Evolutionary conservation across 2,113 vertebrate species (phyloP).

Genomic region (Tenebrosternarchus preto): DNA sequence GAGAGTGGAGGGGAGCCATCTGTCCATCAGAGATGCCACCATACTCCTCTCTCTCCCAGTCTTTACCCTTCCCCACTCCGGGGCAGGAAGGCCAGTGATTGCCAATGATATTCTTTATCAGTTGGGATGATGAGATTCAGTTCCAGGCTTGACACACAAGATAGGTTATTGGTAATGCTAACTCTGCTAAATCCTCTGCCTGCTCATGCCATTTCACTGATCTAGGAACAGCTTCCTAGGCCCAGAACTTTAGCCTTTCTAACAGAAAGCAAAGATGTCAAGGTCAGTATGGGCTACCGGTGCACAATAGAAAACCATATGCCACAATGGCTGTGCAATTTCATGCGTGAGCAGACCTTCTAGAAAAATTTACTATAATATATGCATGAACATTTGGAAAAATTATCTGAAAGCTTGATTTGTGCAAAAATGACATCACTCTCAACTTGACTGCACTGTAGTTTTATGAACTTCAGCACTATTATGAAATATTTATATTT

Average conservation of each 20-base stretch:
- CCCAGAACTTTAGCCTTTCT: conserved; percentile 22
- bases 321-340: conserved; percentile 1
- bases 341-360: conserved; percentile 9
- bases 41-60: background rate
- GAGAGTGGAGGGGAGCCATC: background rate
- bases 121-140: conserved; percentile 47
- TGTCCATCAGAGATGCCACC: conserved; percentile 46
- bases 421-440: too few species aligned
- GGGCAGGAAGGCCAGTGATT: conserved; percentile 37
- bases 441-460: too few species aligned
- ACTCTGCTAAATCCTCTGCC: conserved; percentile 34
- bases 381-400: too few species aligned
- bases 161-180: conserved; percentile 37
- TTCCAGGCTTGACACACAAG: conserved; percentile 40
- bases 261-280: conserved; percentile 7
- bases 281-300: background rate
- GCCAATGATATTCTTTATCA: conserved; percentile 49
- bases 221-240: conserved; percentile 28
- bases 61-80: background rate
- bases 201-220: conserved; percentile 34
- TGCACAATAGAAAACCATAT: background rate
- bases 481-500: too few species aligned
- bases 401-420: background rate
- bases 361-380: background rate
- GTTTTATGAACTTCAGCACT: too few species aligned